Evolutionary conservation across 2,888 invertebrate genomes (phyloP), one percentile per base, ranked within the genome.

Genomic region (Torymus texanus): DNA sequence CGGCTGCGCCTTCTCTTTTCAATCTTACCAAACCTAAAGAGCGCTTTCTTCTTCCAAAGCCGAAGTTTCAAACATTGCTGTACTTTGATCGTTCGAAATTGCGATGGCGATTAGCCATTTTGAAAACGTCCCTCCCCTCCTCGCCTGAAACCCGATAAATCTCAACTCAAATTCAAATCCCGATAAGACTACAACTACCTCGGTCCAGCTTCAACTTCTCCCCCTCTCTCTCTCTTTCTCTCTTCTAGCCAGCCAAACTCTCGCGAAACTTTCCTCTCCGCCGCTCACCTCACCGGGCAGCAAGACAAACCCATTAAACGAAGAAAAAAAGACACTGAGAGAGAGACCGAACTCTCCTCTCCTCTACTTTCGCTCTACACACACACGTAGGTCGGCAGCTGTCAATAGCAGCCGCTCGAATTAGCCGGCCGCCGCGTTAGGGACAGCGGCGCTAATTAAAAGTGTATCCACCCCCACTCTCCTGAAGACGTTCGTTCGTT

Each of bases 321-420:
- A 41, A 29, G n/a, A 68, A 70, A 70, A 50, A 59, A 53, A 24
- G 5, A 55, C 55, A 67, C 51, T 12, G 10, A 50, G 29, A 41
- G 21, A 63, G 21, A 41, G n/a, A 63, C 29, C 5, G 29, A 29
- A 29, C 29, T 29, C 29, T 29, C 24, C 24, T 24, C 24, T 24
- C 29, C 29, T 29, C 29, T 29, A 29, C 29, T 29, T 5, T 29
- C 29, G 21, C 21, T 21, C 21, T 29, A 3, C 5, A 29, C 29
- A 29, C 29, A 29, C 29, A 18, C 41, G 13, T 55, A 21, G 41
- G 16, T 24, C 70, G 41, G 41, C 70, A 41, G 58, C 70, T 70
- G 70, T 59, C 70, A 59, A 70, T 70, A 58, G 50, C 70, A 70
- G 70, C 41, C 16, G 16, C 41, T 58, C 41, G 58, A 66, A 66